Conservation (phyloP, 2,797 vertebrate genomes). For the Pipistrellus pipistrellus region DNA sequence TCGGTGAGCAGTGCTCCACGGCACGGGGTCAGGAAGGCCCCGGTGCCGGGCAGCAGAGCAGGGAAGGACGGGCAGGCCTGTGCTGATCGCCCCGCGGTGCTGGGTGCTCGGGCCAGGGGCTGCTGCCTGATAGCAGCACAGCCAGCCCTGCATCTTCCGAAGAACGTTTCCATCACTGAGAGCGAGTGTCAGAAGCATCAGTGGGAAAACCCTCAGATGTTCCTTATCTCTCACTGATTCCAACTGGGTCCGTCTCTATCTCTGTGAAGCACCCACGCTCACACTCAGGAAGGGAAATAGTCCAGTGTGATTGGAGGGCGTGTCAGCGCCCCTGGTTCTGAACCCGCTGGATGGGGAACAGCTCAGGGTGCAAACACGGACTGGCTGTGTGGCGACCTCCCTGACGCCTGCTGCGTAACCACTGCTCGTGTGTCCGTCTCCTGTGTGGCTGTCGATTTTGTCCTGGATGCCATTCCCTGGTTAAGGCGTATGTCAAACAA, state of each 20-base stretch:
- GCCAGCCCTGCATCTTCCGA: not conserved
- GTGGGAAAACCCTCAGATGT: not conserved
- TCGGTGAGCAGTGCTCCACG: not conserved
- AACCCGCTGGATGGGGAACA: not conserved
- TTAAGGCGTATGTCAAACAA: not conserved
- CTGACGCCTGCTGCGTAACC: not conserved
- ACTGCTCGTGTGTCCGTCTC: not conserved
- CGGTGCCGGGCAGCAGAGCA: not conserved
- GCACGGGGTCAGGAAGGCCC: not conserved
- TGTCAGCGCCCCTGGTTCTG: not conserved
- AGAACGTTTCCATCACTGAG: not conserved
- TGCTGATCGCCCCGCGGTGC: not conserved
- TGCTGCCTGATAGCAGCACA: fast-evolving
- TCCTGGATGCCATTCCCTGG: not conserved
- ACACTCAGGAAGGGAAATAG: not conserved
- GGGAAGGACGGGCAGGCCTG: not conserved
- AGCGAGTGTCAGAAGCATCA: not conserved
- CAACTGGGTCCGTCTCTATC: not conserved
- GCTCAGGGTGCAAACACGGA: not conserved
- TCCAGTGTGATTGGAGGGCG: not conserved
- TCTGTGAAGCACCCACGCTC: not conserved
- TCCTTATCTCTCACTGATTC: slow-evolving; percentile 10
- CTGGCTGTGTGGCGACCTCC: not conserved
- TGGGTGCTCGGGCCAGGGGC: not conserved
- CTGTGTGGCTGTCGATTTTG: not conserved